Evolutionary conservation across 2,113 vertebrate species (phyloP).

Genomic region (Pogona vitticeps): DNA sequence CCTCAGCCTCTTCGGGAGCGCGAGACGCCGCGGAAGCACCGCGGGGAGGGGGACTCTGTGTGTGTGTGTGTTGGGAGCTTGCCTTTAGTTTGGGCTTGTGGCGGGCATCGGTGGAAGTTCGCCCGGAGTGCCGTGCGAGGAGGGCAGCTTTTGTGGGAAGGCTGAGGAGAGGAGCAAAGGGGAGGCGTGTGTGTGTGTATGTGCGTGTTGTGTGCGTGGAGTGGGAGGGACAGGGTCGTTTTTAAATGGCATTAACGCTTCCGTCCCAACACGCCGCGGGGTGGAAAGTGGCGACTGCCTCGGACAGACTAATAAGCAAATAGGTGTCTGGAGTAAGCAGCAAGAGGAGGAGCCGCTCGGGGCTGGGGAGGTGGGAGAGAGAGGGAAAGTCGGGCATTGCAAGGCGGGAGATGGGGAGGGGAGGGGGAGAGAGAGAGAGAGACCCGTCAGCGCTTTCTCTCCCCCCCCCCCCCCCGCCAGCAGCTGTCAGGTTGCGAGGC

Average conservation of each 20-base stretch:
- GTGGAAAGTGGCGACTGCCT: slow-evolving; percentile 53
- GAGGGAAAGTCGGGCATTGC: slow-evolving; percentile 68
- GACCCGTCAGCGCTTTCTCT: neutral
- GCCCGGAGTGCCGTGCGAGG: neutral
- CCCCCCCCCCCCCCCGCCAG: slow-evolving; percentile 62
- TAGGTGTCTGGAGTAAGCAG: slow-evolving; percentile 65
- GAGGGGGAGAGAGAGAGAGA: neutral
- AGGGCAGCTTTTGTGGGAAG: slow-evolving; percentile 28
- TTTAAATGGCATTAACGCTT: slow-evolving; percentile 44
- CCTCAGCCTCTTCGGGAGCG: no score
- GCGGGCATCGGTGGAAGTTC: neutral
- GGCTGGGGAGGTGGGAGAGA: no score
- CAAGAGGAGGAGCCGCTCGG: slow-evolving; percentile 66
- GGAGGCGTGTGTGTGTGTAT: neutral
- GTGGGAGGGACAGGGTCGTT: neutral
- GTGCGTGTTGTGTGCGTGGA: neutral
- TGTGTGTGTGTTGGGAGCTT: no score
- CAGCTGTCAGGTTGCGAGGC: slow-evolving; percentile 78
- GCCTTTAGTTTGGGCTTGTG: neutral
- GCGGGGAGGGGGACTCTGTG: no score
- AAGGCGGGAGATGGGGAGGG: slow-evolving; percentile 22
- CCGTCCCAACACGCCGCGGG: slow-evolving; percentile 17
- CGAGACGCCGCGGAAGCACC: no score
- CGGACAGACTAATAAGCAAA: slow-evolving; percentile 47
- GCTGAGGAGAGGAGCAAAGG: slow-evolving; percentile 41